Base-by-base conservation (phyloP, 2,888 invertebrate species). In the Lasioglossum calceatum region DNA sequence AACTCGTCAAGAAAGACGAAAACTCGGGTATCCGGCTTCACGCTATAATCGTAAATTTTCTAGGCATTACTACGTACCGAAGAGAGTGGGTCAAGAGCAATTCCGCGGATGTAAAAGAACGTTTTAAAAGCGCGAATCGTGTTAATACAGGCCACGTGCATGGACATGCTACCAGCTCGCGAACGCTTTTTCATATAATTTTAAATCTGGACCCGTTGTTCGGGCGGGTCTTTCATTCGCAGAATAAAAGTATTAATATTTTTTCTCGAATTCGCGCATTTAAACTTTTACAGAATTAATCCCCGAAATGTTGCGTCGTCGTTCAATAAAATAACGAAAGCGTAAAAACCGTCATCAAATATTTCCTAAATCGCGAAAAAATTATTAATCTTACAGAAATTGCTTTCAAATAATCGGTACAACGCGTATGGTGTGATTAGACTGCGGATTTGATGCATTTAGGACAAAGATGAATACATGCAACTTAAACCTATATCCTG, bases 51-150 rank as follows among this genome's bases (percentile, higher is more conserved):
- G 76, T 86, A 89, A 86, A 86, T 86, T 84, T 78, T 71, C 75
- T 80, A 87, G 75, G 12, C 82, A 72, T 88, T 81, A 83, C 75
- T 82, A 77, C 75, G 81, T 72, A 80, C 70, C 77, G 75, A 47
- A 74, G 80, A 87, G 87, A 88, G 86, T 86, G 82, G 88, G 89
- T 89, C 85, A 87, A 87, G 85, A 84, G 82, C 79, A 50, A 86
- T 80, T 82, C 79, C 72, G 73, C 78, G 73, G 64, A 75, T 80
- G 77, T 79, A 72, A 77, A 81, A 82, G 79, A 87, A 83, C 71
- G 77, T 67, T 85, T 85, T 50, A 75, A 75, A 87, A 79, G 71
- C 82, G 79, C 64, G 79, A 76, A 76, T 85, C 82, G 81, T 50
- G 77, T 70, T 79, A 81, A 86, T 81, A 39, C 72, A n/a, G 64